Evolutionary conservation across 2,888 invertebrate genomes (phyloP), one percentile per base, ranked within the genome.

Genomic region (Acrobeloides nanus): DNA sequence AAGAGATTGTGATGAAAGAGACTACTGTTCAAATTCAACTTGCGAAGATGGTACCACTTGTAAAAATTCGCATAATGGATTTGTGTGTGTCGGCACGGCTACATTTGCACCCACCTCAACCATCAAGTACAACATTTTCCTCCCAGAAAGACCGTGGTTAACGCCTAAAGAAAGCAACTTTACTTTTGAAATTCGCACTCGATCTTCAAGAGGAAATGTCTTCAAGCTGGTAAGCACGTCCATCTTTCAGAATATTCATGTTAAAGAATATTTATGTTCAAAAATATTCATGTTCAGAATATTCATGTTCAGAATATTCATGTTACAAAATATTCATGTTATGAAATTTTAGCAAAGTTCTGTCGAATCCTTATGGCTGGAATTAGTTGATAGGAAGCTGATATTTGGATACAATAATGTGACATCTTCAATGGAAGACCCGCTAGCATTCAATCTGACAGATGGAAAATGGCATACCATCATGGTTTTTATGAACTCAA

Each of bases 31-130:
- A 10, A 52, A 53, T 10, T 38, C 51, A 3, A 54, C 56, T 4
- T 66, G 67, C 38, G 58, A 61, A n/a, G 38, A 38, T n/a, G 55
- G 53, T 3, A 51, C 60, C 2, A 48, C 29, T 12, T 68, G 66
- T 47, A 44, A 57, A 26, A 66, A 63, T 37, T 44, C 59, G 0
- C 53, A 60, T 20, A 57, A 60, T 31, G 68, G 67, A 26, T 62
- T 50, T 40, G 54, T 61, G 18, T 69, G 68, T 62, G 34, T 38
- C 37, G n/a, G 10, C 8, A 54, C 66, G 0, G 55, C 61, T 3
- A 63, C 64, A 1, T 53, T 64, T 27, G 51, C 52, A 10, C 46
- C 54, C 10, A 58, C 51, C 15, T 59, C 57, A 29, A 37, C 48
- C 7, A 48, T 58, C 5, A 48, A 38, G n/a, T n/a, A n/a, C n/a